Conservation (phyloP, 1,140 invertebrate species). For the Rhyacophila brunnea region DNA sequence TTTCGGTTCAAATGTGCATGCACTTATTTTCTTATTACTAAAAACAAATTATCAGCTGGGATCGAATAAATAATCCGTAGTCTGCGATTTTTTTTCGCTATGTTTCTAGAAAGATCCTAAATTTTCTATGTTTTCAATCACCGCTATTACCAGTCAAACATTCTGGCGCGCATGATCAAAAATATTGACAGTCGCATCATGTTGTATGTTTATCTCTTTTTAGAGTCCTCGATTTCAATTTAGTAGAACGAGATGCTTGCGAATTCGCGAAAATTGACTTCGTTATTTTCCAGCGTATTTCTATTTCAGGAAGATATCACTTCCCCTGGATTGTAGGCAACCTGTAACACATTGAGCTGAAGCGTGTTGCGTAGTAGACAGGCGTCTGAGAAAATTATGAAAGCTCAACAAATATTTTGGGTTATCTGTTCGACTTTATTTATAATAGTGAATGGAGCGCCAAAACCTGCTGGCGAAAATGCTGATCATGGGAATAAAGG, state of each 20-base stretch:
- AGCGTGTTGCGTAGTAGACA: slow-evolving; percentile 3
- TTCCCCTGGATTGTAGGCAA: slow-evolving; percentile 15
- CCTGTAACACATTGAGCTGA: slow-evolving; percentile 22
- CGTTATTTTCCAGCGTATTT: neutral
- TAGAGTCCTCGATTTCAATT: neutral
- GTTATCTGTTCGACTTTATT: slow-evolving; percentile 21
- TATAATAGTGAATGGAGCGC: slow-evolving; percentile 16
- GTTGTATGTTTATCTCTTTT: neutral
- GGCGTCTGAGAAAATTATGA: slow-evolving; percentile 12
- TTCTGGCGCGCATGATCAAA: slow-evolving; percentile 1
- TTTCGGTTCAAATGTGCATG: too few species aligned
- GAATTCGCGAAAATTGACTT: neutral
- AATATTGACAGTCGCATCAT: slow-evolving; percentile 18
- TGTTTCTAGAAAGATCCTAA: too few species aligned
- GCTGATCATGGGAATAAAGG: slow-evolving; percentile 31
- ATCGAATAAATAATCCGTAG: too few species aligned
- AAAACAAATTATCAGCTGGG: too few species aligned
- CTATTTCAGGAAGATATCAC: slow-evolving; percentile 13
- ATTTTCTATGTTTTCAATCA: too few species aligned
- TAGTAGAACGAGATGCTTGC: slow-evolving; percentile 6
- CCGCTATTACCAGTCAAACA: too few species aligned
- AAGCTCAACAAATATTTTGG: slow-evolving; percentile 20
- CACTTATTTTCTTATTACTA: too few species aligned
- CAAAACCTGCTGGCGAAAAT: slow-evolving; percentile 27
- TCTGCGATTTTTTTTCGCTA: too few species aligned